Conservation (phyloP, 2,113 vertebrate genomes). For the Daubentonia madagascariensis region DNA sequence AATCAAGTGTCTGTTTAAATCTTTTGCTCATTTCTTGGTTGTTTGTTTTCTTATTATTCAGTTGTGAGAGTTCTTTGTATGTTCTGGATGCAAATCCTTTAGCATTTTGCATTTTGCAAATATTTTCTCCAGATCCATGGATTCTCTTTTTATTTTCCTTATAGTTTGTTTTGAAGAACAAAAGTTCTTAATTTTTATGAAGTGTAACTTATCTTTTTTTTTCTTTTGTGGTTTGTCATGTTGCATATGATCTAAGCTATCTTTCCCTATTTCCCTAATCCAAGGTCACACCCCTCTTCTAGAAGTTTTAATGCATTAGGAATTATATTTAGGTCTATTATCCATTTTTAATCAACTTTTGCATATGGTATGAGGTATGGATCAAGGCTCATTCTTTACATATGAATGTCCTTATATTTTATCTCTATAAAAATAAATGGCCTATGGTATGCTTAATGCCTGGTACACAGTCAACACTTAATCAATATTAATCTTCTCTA, state of each 20-base stretch:
- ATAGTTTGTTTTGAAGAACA: conserved; percentile 29
- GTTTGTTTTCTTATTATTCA: neutral
- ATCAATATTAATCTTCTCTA: neutral
- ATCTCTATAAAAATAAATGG: neutral
- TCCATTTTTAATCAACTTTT: neutral
- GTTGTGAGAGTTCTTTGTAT: neutral
- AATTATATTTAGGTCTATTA: neutral
- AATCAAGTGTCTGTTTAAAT: neutral
- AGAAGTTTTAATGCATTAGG: neutral
- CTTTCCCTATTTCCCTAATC: neutral
- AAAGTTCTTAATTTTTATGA: neutral
- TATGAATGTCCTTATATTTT: neutral
- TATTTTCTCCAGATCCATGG: neutral
- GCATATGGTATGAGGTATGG: neutral
- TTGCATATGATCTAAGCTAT: neutral
- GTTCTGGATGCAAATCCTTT: neutral
- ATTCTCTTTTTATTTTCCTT: conserved; percentile 6
- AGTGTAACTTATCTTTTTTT: neutral
- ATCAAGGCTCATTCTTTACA: neutral
- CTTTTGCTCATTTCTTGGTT: neutral
- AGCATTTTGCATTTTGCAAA: neutral
- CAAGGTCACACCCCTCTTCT: neutral
- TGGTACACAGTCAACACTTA: neutral
- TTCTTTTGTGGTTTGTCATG: neutral
- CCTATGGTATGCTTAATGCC: neutral